Evolutionary conservation across 1,140 invertebrate genomes (phyloP).

Genomic region (Drosophila orosa): DNA sequence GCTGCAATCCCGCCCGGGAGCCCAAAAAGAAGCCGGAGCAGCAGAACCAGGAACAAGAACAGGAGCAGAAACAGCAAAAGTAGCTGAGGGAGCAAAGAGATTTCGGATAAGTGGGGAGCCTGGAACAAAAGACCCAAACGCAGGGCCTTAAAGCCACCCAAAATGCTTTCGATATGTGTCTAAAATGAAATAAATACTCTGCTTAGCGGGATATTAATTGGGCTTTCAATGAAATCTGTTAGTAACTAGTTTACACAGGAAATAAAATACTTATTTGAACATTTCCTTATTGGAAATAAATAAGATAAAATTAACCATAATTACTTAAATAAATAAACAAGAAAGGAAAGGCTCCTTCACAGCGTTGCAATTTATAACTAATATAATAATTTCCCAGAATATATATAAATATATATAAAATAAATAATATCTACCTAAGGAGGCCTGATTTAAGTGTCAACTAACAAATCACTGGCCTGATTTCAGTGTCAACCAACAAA

Average conservation of each 20-base stretch:
- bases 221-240: background rate
- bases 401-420: no score
- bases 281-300: no score
- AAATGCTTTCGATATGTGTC: background rate
- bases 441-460: background rate
- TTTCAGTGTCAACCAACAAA: background rate
- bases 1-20: slow-evolving; percentile 15
- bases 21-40: slow-evolving; percentile 8
- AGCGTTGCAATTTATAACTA: no score
- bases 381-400: no score
- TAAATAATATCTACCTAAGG: background rate
- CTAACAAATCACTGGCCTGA: no score
- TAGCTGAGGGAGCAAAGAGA: background rate
- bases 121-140: background rate
- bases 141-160: background rate
- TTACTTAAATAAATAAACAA: background rate
- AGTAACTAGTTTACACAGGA: background rate
- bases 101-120: background rate
- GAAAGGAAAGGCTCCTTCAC: no score
- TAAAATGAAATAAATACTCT: slow-evolving; percentile 6
- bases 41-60: background rate
- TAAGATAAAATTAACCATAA: no score
- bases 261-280: background rate
- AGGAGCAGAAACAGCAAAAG: background rate
- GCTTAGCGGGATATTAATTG: background rate